These are phyloP conservation scores for Drosophila imparisetae DNA, from an alignment of 2,888 invertebrate genomes.

Conservation along the genomic window DNA sequence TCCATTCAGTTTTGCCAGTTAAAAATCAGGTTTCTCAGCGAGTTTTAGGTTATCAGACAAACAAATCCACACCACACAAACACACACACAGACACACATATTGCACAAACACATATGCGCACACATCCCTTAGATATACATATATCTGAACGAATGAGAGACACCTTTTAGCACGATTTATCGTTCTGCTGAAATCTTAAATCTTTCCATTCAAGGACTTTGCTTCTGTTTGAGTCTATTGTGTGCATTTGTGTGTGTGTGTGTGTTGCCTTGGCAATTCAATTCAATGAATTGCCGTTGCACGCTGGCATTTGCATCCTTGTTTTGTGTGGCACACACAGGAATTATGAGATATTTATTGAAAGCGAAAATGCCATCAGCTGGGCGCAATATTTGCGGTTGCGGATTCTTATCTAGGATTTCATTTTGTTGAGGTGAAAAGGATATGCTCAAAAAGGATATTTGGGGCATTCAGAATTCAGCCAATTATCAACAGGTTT, in stretches of 20 bases:
- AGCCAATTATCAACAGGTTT: slow-evolving; percentile 32
- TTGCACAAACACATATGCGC: background rate
- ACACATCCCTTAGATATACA: slow-evolving; percentile 30
- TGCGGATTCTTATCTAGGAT: slow-evolving; percentile 32
- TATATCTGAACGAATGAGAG: slow-evolving; percentile 52
- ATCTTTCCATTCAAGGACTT: slow-evolving; percentile 59
- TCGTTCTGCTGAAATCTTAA: slow-evolving; percentile 71
- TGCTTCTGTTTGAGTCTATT: slow-evolving; percentile 41
- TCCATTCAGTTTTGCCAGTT: slow-evolving; percentile 70
- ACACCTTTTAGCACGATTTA: slow-evolving; percentile 78
- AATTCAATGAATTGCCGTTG: slow-evolving; percentile 21
- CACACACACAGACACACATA: slow-evolving; percentile 16
- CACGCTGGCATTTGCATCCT: slow-evolving; percentile 46
- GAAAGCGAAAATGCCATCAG: slow-evolving; percentile 42
- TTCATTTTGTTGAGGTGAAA: slow-evolving; percentile 4
- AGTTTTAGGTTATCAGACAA: slow-evolving; percentile 67
- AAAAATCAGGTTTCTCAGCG: slow-evolving; percentile 76
- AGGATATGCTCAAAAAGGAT: background rate
- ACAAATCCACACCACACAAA: slow-evolving; percentile 51
- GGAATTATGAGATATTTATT: slow-evolving; percentile 61
- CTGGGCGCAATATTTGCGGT: slow-evolving; percentile 26
- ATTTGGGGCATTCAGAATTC: background rate
- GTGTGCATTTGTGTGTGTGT: slow-evolving; percentile 8
- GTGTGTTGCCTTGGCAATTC: slow-evolving; percentile 38
- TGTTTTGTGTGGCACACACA: slow-evolving; percentile 39